Base-by-base conservation (phyloP, 2,888 invertebrate genomes). In the Cerastis rubricosa region DNA sequence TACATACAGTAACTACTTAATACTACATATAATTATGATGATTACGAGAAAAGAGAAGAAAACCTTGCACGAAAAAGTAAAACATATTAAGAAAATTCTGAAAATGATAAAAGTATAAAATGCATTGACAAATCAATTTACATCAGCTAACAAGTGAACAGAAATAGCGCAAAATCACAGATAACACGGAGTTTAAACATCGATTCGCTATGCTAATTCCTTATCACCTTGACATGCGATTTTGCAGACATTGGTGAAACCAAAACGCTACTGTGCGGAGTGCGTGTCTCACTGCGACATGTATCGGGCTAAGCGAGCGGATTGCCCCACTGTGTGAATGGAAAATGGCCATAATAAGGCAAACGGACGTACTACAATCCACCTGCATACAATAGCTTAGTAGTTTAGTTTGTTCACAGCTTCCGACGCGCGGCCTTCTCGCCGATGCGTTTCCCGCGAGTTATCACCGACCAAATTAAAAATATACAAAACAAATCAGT, bases 331-430 rank as follows among this genome's bases (percentile, higher is more conserved):
- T 94, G 95, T 93, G 93, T 94, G 95, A 95, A 94, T 95, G 94
- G 95, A 94, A 95, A 95, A 95, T 94, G 94, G 91, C 93, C 94
- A 95, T 95, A 94, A 95, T 94, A 94, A 93, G 92, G 92, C 94
- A 93, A 94, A 94, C 93, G 92, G 94, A 94, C 94, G 92, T 91
- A 95, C 93, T 92, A 96, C 95, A 95, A 95, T 96, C 92, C 94
- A 94, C 96, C 96, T 94, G 95, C 97, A 93, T 97, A 97, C 94
- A 97, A 97, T 95, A 94, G 97, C 91, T 94, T 93, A 92, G 94
- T 93, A 94, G 96, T 94, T 93, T 94, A 94, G 93, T 95, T 94
- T 91, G 93, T 93, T 94, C 95, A 90, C 96, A 95, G 96, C 94
- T 94, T 95, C 95, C 94, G 94, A 94, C 95, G 95, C 93, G 93